Evolutionary conservation across 2,113 vertebrate species (phyloP), one percentile per base, ranked within the genome.

Genomic region (Hypomesus transpacificus): DNA sequence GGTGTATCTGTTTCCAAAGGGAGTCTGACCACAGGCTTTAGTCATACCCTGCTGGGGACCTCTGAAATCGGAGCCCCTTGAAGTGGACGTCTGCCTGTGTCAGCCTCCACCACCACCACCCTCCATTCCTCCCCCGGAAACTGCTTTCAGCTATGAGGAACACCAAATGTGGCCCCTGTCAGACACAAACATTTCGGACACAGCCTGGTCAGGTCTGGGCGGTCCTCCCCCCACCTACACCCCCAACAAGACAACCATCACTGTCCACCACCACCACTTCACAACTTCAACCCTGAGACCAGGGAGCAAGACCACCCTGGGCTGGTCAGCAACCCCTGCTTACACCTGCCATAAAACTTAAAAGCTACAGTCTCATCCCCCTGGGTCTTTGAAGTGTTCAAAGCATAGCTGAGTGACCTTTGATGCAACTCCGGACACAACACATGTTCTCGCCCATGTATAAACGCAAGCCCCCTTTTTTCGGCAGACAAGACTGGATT

Each of bases 51-150:
- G 95, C 96, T 99, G 96, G 88, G 96, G 93, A 90, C 87, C 87
- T 89, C 92, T 98, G 97, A 96, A 99, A 98, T 91, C 84, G 93
- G 96, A 99, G 95, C 98, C 88, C 92, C 94, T 98, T 99, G 96
- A 99, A 95, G 95, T 98, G 95, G 95, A 94, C 79, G 94, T 96
- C 92, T 91, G 92, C 85, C 81, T 91, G 90, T 80, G 93, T 93
- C 93, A 46, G 39, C 39, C 39, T 46, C 39, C 39, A 46, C 39
- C 39, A 46, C 39, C 91, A 89, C 39, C 91, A 89, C 91, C 94
- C 85, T 83, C 84, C 86, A 86, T 89, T 84, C 91, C 90, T 89
- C 89, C 92, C 17, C 63, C 9, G 9, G 34, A 89, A 91, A 87
- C 86, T 11, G 90, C 89, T 89, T 84, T 90, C 92, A 89, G 85